Evolutionary conservation across 2,113 vertebrate species (phyloP).

Genomic region (Conger conger): DNA sequence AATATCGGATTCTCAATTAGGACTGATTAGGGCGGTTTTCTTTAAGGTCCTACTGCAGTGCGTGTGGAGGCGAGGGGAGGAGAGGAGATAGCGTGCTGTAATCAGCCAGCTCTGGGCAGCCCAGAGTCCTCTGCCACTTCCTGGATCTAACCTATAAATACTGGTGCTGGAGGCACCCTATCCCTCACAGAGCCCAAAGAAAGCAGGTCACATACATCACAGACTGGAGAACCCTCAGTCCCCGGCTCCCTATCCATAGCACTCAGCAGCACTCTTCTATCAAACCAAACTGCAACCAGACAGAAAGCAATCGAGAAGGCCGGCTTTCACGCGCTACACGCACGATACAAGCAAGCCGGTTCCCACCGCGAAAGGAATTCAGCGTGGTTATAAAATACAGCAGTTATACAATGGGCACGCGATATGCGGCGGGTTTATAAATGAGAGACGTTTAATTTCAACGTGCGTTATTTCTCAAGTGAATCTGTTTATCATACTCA

Average conservation of each 20-base stretch:
- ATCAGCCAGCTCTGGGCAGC: not conserved
- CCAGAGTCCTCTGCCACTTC: constrained; percentile 47
- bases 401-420: not conserved
- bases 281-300: constrained; percentile 46
- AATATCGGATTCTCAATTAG: not conserved
- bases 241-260: constrained; percentile 59
- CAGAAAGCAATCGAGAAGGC: not conserved
- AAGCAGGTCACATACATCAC: constrained; percentile 70
- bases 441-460: not conserved
- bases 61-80: constrained; percentile 11
- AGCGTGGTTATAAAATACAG: not conserved
- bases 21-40: not conserved
- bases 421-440: not conserved
- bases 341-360: not conserved
- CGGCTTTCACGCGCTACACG: not conserved
- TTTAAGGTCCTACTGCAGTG: not conserved
- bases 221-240: constrained; percentile 53
- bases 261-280: constrained; percentile 27
- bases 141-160: constrained; percentile 61
- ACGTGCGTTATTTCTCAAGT: too few relatives aligned
- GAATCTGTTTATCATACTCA: not conserved
- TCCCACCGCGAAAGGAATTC: not conserved
- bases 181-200: constrained; percentile 47
- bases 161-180: constrained; percentile 22
- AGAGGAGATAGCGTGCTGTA: not conserved